Percentiles rank a stretch among this genome's conserved stretches.
Evolutionary conservation across 2,888 invertebrate genomes (phyloP).

Genomic region (Mythimna vitellina): DNA sequence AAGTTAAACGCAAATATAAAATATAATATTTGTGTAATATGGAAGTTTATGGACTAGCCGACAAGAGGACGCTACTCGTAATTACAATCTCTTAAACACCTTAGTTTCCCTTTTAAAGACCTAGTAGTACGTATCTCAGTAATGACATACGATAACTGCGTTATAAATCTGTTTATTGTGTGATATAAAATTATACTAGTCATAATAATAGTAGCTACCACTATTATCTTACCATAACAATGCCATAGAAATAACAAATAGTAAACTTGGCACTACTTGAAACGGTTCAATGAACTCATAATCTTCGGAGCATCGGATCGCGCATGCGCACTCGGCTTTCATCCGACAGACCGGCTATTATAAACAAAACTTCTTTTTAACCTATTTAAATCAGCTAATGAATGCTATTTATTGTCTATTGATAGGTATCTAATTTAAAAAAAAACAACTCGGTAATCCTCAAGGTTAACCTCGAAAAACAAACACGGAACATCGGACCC

Average conservation of each 20-base stretch:
- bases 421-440: no score
- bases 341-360: conserved; percentile 27
- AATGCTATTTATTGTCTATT: neutral
- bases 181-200: no score
- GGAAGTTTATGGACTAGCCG: no score
- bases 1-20: no score
- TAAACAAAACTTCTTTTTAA: conserved; percentile 42
- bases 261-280: conserved; percentile 67
- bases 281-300: conserved; percentile 64
- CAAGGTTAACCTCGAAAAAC: conserved; percentile 10
- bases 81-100: neutral
- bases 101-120: neutral
- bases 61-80: neutral
- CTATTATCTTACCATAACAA: conserved; percentile 27
- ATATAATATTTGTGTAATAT: no score
- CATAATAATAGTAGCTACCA: neutral
- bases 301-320: conserved; percentile 53
- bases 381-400: neutral
- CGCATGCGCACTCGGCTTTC: conserved; percentile 61
- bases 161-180: neutral
- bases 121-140: neutral
- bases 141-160: no score
- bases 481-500: neutral
- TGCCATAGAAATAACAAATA: conserved; percentile 59
- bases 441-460: neutral